Conservation (phyloP, 2,113 vertebrate genomes). For the Rhea pennata region DNA sequence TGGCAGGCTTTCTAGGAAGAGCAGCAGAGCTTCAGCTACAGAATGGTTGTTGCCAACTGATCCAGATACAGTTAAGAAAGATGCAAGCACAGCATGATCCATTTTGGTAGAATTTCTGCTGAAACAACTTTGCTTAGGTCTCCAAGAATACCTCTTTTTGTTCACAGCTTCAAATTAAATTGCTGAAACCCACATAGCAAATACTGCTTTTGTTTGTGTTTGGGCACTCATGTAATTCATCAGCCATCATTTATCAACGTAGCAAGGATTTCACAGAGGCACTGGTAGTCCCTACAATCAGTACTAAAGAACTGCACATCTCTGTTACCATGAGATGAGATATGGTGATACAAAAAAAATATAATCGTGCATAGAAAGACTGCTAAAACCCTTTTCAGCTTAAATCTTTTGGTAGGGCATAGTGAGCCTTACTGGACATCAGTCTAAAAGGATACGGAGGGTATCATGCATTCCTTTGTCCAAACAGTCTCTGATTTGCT, state of each 20-base stretch:
- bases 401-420: neutral
- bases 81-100: neutral
- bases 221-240: neutral
- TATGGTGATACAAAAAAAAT: neutral
- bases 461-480: conserved; percentile 89
- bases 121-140: neutral
- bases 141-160: neutral
- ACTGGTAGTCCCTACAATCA: accelerated
- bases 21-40: conserved; percentile 91
- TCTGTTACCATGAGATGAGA: accelerated
- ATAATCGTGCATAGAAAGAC: neutral
- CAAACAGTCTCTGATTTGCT: conserved; percentile 91
- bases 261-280: accelerated
- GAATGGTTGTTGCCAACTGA: conserved; percentile 94
- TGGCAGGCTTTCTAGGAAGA: conserved; percentile 94
- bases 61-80: conserved; percentile 72
- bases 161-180: neutral
- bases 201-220: neutral
- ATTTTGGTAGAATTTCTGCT: neutral
- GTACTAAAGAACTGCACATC: neutral
- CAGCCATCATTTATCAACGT: neutral
- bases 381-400: neutral
- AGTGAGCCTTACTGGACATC: neutral
- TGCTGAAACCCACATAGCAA: accelerated
- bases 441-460: conserved; percentile 88